Evolutionary conservation across 2,113 vertebrate genomes (phyloP), one percentile per base, ranked within the genome.

Genomic region (Lepus timidus): DNA sequence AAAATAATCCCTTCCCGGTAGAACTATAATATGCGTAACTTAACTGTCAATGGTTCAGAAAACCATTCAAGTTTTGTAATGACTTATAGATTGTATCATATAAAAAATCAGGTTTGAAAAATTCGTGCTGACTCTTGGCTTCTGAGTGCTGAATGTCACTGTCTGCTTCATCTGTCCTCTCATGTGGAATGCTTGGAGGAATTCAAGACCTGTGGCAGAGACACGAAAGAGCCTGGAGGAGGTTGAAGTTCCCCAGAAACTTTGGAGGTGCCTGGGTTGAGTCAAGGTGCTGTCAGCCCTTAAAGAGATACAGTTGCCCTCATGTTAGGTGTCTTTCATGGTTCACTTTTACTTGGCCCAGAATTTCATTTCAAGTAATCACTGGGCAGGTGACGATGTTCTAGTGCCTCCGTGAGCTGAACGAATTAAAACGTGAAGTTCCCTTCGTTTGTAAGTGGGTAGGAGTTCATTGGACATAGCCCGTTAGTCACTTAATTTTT

Each of bases 401-500:
- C 83, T 0, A 0, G 64, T 86, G 71, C 62, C 58, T 96, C 73
- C 55, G 80, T 93, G 83, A 95, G 89, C 89, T 84, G 96, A 95
- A 95, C 29, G 9, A 85, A 96, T 97, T 96, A 95, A 96, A 96
- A 96, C 75, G 1, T 36, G 85, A 96, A 86, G 83, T 95, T 89
- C 84, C 73, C 31, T 87, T 39, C 6, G 9, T 95, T 78, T 27
- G 67, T 88, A 86, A 97, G 62, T 95, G 93, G 83, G 80, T 95
- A 93, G 95, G 95, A 97, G 96, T 97, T 95, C 96, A 97, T 96
- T 97, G 96, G 96, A 96, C 76, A 95, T 87, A 97, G 84, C 39
- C 95, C 97, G 96, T 97, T 97, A 97, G 96, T 86, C 64, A 65
- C 96, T 95, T 97, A 97, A 97, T 97, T 96, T 97, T 96, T 96